Percentiles rank a stretch among this genome's conserved stretches.
Evolutionary conservation across 2,888 invertebrate species (phyloP).

Genomic region (Mythimna impura): DNA sequence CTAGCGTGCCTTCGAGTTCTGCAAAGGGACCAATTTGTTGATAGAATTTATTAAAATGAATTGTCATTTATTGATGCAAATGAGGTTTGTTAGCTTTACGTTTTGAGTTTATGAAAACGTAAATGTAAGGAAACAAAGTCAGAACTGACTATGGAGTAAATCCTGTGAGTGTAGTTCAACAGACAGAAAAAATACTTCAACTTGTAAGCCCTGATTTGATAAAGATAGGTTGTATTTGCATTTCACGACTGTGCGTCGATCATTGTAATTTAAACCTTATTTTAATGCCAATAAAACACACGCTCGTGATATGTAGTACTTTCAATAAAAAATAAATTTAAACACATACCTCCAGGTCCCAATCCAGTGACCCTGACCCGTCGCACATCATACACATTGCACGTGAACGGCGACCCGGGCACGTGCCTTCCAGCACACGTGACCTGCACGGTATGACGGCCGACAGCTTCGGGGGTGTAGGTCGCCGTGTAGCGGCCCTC

Average conservation of each 20-base stretch:
- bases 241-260: not conserved
- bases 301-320: fast-evolving
- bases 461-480: constrained; percentile 96
- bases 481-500: constrained; percentile 93
- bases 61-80: not conserved
- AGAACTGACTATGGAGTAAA: too few relatives aligned
- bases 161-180: too few relatives aligned
- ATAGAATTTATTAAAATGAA: not conserved
- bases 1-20: constrained; percentile 88
- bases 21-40: constrained; percentile 16
- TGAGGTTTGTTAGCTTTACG: too few relatives aligned
- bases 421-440: constrained; percentile 96
- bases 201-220: not conserved
- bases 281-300: not conserved
- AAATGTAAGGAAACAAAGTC: not conserved
- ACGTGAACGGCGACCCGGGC: constrained; percentile 97
- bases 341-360: constrained; percentile 84
- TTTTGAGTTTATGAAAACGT: not conserved
- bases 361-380: constrained; percentile 94
- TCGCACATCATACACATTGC: constrained; percentile 98
- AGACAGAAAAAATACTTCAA: not conserved
- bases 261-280: not conserved
- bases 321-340: not conserved
- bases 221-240: not conserved
- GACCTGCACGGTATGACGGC: constrained; percentile 95